These are phyloP conservation scores for Carlito syrichta DNA, from an alignment of 2,113 vertebrate genomes.

Conservation along the genomic window DNA sequence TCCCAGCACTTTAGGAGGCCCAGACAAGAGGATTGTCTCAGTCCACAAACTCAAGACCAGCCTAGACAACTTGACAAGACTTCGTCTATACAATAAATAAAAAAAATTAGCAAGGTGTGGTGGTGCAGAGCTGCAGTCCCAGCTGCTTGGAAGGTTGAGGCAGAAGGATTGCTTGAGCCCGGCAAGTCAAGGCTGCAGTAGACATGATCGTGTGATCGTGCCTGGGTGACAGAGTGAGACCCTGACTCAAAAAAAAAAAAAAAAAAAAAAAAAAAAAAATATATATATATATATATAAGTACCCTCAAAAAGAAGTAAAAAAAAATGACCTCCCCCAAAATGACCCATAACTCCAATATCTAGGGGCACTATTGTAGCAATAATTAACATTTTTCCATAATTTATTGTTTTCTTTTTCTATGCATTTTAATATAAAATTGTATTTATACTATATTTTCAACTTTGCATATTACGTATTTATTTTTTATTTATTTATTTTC, in stretches of 20 bases:
- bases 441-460: neutral
- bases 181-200: neutral
- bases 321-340: neutral
- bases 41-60: neutral
- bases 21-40: neutral
- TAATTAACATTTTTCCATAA: slow-evolving; percentile 21
- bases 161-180: neutral
- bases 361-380: neutral
- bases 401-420: neutral
- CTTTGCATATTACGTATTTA: neutral
- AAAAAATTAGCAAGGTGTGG: neutral
- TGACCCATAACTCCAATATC: neutral
- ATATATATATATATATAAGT: too few relatives aligned
- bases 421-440: neutral
- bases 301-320: neutral
- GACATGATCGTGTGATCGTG: too few relatives aligned
- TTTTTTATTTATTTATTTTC: too few relatives aligned
- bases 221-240: neutral
- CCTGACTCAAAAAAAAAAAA: neutral
- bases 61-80: neutral
- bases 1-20: neutral
- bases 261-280: neutral
- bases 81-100: neutral
- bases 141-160: neutral
- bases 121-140: neutral